Base-by-base conservation (phyloP, 2,888 invertebrate species). In the Drosophila prolongata region DNA sequence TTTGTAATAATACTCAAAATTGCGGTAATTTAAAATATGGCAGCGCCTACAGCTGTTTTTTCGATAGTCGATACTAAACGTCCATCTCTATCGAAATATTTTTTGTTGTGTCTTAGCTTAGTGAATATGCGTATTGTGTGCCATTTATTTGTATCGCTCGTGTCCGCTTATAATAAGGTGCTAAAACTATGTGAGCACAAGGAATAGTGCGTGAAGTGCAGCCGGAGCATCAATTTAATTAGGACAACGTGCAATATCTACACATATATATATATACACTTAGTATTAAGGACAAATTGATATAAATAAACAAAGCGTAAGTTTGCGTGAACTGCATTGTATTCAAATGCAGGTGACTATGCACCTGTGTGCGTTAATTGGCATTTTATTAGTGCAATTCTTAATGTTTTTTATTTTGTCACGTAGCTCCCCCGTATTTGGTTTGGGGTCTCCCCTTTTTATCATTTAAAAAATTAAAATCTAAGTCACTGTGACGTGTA, bases 281-380 rank as follows among this genome's bases (percentile, higher is more conserved):
- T 40, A 65, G 47, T 42, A 42, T 6, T 65, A 66, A 66, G 65
- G 54, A 65, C 64, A 13, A 53, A 38, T 65, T 8, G 37, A 55
- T 66, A 66, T 47, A 66, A 66, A 66, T 66, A 66, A 65, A 66
- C 54, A 30, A 10, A 66, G 30, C 55, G 65, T 66, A 38, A 66
- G 65, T 66, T 55, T 66, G 47, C 10, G 35, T 27, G 43, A 13
- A 19, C 10, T 37, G 60, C 37, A 24, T 30, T 38, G 37, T 43
- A 14, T 16, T 19, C 9, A 34, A 30, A 37, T 37, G 38, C 46
- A 65, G 66, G 66, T 66, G 46, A 30, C 5, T 34, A 34, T 14
- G 27, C 56, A 60, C 56, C 55, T 59, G 59, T 55, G 30, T 42
- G 35, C 16, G 35, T 24, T 56, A 58, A 30, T 42, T 58, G 35